These are phyloP conservation scores for Zelostemma sp. DNA, from an alignment of 1,140 invertebrate genomes.

Conservation along the genomic window DNA sequence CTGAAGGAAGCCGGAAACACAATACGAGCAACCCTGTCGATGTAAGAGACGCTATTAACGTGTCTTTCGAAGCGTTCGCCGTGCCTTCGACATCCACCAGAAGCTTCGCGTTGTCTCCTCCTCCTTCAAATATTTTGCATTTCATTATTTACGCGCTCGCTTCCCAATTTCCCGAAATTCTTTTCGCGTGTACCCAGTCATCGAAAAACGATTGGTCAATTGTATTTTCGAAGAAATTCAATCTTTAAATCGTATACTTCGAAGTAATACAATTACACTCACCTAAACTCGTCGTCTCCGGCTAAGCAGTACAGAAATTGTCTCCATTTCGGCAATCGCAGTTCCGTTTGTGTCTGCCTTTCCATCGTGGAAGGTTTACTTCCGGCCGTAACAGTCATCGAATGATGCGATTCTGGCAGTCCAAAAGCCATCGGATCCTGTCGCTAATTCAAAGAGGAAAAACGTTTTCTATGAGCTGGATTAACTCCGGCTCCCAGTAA, in stretches of 20 bases:
- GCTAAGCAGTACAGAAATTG: conserved; percentile 85
- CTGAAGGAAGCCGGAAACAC: conserved; percentile 90
- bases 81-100: conserved; percentile 67
- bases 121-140: conserved; percentile 57
- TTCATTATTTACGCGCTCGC: not conserved
- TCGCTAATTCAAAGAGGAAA: conserved; percentile 11
- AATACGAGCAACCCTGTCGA: conserved; percentile 87
- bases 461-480: too few species aligned
- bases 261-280: not conserved
- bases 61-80: conserved; percentile 73
- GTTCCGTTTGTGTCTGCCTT: conserved; percentile 85
- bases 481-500: not conserved
- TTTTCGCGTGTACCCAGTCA: too few species aligned
- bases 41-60: conserved; percentile 89
- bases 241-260: too few species aligned
- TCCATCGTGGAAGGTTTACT: conserved; percentile 77
- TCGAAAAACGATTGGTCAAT: too few species aligned
- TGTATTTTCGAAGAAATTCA: too few species aligned
- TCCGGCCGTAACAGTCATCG: conserved; percentile 57
- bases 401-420: conserved; percentile 49
- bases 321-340: conserved; percentile 78
- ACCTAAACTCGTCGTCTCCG: conserved; percentile 82
- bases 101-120: conserved; percentile 80
- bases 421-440: conserved; percentile 68
- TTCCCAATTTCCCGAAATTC: too few species aligned